Evolutionary conservation across 1,140 invertebrate genomes (phyloP).

Genomic region (Leptinotarsa undecemlineata): DNA sequence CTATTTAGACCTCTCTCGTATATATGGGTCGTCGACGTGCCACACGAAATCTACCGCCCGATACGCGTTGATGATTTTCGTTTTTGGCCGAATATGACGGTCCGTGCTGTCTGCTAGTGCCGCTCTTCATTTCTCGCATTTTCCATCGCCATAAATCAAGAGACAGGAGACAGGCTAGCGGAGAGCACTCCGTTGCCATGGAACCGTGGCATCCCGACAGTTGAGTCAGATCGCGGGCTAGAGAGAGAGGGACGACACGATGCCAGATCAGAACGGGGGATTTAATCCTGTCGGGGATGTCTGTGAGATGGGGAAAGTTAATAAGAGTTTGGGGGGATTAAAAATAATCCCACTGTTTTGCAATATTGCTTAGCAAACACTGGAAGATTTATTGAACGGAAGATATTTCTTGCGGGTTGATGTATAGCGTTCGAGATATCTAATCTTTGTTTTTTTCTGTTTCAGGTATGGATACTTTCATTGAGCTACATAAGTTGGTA

Average conservation of each 20-base stretch:
- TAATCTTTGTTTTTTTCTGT: constrained; percentile 5
- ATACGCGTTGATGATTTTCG: constrained; percentile 36
- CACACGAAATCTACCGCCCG: constrained; percentile 15
- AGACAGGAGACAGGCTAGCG: constrained; percentile 57
- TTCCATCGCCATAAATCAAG: constrained; percentile 58
- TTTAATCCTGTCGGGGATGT: constrained; percentile 54
- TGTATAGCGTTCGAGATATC: neutral
- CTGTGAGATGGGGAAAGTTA: constrained; percentile 53
- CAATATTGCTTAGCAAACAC: constrained; percentile 52
- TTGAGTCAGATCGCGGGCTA: constrained; percentile 30
- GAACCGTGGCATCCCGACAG: constrained; percentile 55
- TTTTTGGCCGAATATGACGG: constrained; percentile 38
- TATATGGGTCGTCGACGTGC: constrained; percentile 12
- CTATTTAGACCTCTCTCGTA: no score
- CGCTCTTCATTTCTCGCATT: constrained; percentile 58
- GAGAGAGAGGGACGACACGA: constrained; percentile 23
- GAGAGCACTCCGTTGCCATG: constrained; percentile 55
- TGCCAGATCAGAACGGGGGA: constrained; percentile 48
- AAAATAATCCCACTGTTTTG: constrained; percentile 57
- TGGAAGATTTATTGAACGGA: constrained; percentile 29
- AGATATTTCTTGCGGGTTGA: constrained; percentile 13
- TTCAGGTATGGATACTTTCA: constrained; percentile 17
- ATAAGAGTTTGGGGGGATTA: constrained; percentile 57
- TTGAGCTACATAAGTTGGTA: neutral
- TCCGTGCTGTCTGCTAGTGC: constrained; percentile 52